Evolutionary conservation across 2,113 vertebrate species (phyloP), one percentile per base, ranked within the genome.

Genomic region (Cottus gobio): DNA sequence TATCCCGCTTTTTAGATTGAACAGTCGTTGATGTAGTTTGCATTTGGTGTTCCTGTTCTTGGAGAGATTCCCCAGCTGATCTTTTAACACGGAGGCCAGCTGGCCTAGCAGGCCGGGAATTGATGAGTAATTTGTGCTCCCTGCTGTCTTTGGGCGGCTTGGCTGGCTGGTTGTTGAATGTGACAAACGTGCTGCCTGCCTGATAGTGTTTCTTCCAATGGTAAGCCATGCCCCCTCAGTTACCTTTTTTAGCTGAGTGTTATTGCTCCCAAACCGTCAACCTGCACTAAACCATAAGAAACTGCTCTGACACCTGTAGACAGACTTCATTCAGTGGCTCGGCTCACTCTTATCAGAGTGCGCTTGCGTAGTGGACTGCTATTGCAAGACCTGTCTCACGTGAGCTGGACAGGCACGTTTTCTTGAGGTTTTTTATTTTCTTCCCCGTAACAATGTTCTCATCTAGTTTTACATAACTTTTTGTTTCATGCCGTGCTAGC

Each of bases 1-100:
- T 99, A 98, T 99, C 95, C 94, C 90, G 84, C 90, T 89, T 94
- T 92, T 86, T 90, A 94, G 91, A 92, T 57, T 85, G 26, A 63
- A 80, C 34, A 16, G 8, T 90, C 78, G 58, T 89, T 82, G 12
- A 70, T 62, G n/a, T 83, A 67, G 60, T 67, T 79, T 54, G 18
- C 84, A 2, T 57, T 77, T 26, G 52, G 54, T 61, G 79, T 80
- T 84, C 30, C 56, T 70, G 80, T 61, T 63, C 34, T 56, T 62
- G 71, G 71, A 79, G 36, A 72, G 28, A 69, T 54, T 52, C 28
- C 24, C 28, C 16, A 52, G 71, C 31, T 82, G 44, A 70, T 79
- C 68, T 39, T 42, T 56, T 26, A 67, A 48, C 7, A 31, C 8
- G 9, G 52, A 37, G 68, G 72, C 44, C 71, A 62, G 64, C 34